phyloP scores from a whole-genome alignment of 2,888 invertebrate species.

The Hymenopus coronatus region DNA sequence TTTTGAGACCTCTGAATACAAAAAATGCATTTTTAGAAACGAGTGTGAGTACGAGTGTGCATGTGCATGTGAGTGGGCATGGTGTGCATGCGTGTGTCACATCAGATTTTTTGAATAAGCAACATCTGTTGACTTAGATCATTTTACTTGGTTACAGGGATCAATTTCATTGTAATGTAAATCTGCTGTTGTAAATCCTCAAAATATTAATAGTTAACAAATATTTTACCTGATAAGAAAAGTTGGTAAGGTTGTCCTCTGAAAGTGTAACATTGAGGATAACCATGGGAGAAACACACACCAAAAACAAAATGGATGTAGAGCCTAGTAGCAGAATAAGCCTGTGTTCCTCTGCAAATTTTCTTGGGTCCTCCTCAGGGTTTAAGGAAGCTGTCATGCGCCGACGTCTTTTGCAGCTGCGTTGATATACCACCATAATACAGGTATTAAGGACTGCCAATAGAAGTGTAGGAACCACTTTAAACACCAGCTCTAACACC shows the following conservation, averaged over 20 bases:
- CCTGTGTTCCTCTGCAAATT: conserved; percentile 65
- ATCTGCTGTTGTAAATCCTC: too few relatives aligned
- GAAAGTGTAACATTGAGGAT: conserved; percentile 66
- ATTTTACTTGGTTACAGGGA: too few relatives aligned
- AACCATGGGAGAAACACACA: conserved; percentile 70
- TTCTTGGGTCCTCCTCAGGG: conserved; percentile 58
- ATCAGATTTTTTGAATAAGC: too few relatives aligned
- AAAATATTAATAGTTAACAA: too few relatives aligned
- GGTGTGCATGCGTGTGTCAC: too few relatives aligned
- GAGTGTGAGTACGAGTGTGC: too few relatives aligned
- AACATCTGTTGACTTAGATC: too few relatives aligned
- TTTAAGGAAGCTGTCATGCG: conserved; percentile 60
- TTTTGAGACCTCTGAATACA: too few relatives aligned
- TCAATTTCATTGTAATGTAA: too few relatives aligned
- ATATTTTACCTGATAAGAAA: conserved; percentile 55
- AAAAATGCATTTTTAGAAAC: too few relatives aligned
- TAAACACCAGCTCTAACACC: conserved; percentile 63
- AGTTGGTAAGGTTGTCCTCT: conserved; percentile 58
- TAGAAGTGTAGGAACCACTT: conserved; percentile 64
- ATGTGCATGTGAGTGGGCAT: too few relatives aligned
- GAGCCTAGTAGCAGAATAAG: conserved; percentile 63
- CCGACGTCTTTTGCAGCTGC: conserved; percentile 61
- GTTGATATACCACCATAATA: conserved; percentile 64
- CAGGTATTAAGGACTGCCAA: conserved; percentile 63
- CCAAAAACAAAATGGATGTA: conserved; percentile 63